A percentile compares a stretch with the other conserved stretches of the same genome.
Evolutionary conservation across 2,888 invertebrate genomes (phyloP).

Genomic region (Diplazon laetatorius): DNA sequence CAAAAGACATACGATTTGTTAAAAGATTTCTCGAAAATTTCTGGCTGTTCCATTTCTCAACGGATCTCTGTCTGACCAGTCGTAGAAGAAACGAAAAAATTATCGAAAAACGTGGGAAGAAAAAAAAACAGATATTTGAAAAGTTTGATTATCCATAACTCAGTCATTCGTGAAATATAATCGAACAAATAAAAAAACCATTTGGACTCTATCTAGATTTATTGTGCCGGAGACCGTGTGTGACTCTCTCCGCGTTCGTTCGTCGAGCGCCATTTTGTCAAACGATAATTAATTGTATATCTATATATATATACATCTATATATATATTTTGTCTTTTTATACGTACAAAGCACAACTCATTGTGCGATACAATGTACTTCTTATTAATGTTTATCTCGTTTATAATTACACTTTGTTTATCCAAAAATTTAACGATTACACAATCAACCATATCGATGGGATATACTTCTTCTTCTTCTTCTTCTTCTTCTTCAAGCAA

Average conservation of each 20-base stretch:
- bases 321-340: too few relatives aligned
- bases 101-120: slow-evolving; percentile 36
- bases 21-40: slow-evolving; percentile 57
- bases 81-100: slow-evolving; percentile 12
- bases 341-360: slow-evolving; percentile 14
- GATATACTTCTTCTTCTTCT: too few relatives aligned
- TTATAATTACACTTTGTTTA: slow-evolving; percentile 27
- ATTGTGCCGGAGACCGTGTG: neutral
- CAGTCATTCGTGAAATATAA: slow-evolving; percentile 2
- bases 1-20: slow-evolving; percentile 51
- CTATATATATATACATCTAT: too few relatives aligned
- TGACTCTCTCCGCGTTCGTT: neutral
- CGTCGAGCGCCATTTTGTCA: neutral
- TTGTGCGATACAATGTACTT: slow-evolving; percentile 27
- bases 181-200: neutral
- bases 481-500: slow-evolving; percentile 48
- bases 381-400: slow-evolving; percentile 32
- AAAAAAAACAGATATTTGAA: slow-evolving; percentile 6
- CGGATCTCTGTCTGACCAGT: slow-evolving; percentile 58
- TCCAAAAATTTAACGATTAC: slow-evolving; percentile 25
- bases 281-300: neutral
- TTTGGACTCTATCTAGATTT: too few relatives aligned
- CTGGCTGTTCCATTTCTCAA: slow-evolving; percentile 69
- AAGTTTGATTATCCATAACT: slow-evolving; percentile 14
- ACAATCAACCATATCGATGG: slow-evolving; percentile 34